phyloP scores from a whole-genome alignment of 2,113 vertebrate species.

The Columba livia region DNA sequence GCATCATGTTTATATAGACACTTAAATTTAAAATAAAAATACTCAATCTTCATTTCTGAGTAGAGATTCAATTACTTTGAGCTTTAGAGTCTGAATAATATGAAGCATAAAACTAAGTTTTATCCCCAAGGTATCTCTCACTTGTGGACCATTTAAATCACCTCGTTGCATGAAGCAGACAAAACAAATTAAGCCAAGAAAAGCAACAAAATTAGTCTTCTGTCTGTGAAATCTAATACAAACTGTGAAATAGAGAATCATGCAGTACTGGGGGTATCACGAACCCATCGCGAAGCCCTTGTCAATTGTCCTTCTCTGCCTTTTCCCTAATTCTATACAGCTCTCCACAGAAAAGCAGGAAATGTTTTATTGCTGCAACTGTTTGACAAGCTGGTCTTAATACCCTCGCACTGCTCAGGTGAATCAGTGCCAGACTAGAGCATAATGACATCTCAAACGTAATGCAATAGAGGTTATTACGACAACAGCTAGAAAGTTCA shows the following conservation, averaged over 20 bases:
- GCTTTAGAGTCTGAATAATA: constrained; percentile 72
- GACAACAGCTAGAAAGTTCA: constrained; percentile 18
- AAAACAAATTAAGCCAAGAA: constrained; percentile 65
- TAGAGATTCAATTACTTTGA: constrained; percentile 74
- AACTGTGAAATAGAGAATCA: constrained; percentile 15
- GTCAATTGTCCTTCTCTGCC: not conserved
- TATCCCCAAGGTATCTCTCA: constrained; percentile 69
- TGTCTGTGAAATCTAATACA: constrained; percentile 46
- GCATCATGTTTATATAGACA: constrained; percentile 74
- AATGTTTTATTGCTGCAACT: constrained; percentile 48
- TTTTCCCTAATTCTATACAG: not conserved
- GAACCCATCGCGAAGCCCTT: not conserved
- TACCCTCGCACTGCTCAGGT: constrained; percentile 10
- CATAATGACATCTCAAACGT: constrained; percentile 25
- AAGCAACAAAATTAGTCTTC: constrained; percentile 59
- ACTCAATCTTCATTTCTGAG: constrained; percentile 72
- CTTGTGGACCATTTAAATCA: constrained; percentile 73
- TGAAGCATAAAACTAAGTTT: constrained; percentile 57
- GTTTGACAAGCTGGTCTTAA: constrained; percentile 45
- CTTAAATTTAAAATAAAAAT: constrained; percentile 78
- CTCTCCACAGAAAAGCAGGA: constrained; percentile 32
- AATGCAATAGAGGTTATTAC: constrained; percentile 4
- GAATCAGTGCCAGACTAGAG: constrained; percentile 3
- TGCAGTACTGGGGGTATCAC: not conserved
- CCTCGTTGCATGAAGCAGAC: constrained; percentile 58